These are phyloP conservation scores for Lypha dubia DNA, from an alignment of 2,888 invertebrate genomes.

Conservation along the genomic window DNA sequence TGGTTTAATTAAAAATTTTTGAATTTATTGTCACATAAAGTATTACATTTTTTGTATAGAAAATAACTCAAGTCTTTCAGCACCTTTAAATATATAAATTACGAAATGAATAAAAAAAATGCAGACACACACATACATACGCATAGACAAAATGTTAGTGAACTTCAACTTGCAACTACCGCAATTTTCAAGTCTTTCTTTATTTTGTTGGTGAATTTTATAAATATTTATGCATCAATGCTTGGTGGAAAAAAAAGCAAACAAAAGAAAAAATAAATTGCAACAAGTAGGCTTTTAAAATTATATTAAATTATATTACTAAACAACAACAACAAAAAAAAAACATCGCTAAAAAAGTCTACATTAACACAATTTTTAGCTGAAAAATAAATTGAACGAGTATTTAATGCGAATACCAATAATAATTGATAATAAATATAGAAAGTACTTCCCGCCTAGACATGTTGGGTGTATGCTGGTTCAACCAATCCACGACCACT, in stretches of 20 bases:
- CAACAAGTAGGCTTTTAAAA: conserved; percentile 33
- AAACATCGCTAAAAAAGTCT: not conserved
- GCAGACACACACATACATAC: not conserved
- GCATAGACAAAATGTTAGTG: conserved; percentile 60
- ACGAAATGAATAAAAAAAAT: not conserved
- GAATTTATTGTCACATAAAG: conserved; percentile 14
- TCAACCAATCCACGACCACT: not conserved
- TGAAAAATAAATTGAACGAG: conserved; percentile 27
- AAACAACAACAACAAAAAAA: conserved; percentile 5
- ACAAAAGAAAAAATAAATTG: not conserved
- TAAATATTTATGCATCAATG: conserved; percentile 57
- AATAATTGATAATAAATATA: conserved; percentile 64
- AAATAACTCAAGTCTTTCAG: conserved; percentile 41
- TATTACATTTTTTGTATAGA: conserved; percentile 36
- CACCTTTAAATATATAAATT: conserved; percentile 23
- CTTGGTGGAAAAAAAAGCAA: conserved; percentile 12
- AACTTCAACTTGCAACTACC: conserved; percentile 68
- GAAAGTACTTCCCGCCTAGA: conserved; percentile 69
- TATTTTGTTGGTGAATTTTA: conserved; percentile 22
- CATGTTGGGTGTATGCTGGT: conserved; percentile 53
- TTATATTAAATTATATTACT: conserved; percentile 41
- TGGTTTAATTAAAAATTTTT: conserved; percentile 2
- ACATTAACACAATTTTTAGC: conserved; percentile 19
- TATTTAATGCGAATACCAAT: conserved; percentile 43
- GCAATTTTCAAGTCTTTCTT: conserved; percentile 46